Conservation (phyloP, 2,888 invertebrate species). For the Cosmia pyralina region DNA sequence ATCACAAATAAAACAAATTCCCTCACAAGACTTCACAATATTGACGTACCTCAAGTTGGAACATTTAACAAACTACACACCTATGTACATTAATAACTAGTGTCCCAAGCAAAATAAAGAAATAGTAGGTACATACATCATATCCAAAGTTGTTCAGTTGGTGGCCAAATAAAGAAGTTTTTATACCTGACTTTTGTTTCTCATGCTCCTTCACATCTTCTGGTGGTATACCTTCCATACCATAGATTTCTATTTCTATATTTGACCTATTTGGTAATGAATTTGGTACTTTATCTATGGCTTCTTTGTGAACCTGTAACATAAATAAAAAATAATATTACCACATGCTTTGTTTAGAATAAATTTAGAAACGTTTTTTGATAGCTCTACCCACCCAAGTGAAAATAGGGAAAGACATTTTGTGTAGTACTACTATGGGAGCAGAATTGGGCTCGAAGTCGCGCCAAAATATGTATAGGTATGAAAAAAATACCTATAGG, state of each 20-base stretch:
- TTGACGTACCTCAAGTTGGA: slow-evolving; percentile 68
- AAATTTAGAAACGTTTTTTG: background rate
- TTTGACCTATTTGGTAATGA: slow-evolving; percentile 99
- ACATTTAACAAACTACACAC: slow-evolving; percentile 80
- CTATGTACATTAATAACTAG: slow-evolving; percentile 79
- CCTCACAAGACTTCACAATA: background rate
- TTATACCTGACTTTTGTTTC: slow-evolving; percentile 93
- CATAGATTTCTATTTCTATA: slow-evolving; percentile 99
- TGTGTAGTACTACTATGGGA: slow-evolving; percentile 74
- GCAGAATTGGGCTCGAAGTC: slow-evolving; percentile 75
- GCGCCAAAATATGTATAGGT: slow-evolving; percentile 86
- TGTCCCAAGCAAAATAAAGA: slow-evolving; percentile 81
- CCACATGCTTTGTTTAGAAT: slow-evolving; percentile 14
- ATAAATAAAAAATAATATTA: slow-evolving; percentile 48
- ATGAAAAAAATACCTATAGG: slow-evolving; percentile 74
- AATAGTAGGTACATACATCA: slow-evolving; percentile 83
- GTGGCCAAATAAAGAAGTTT: slow-evolving; percentile 72
- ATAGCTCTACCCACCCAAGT: slow-evolving; percentile 66
- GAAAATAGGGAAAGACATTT: slow-evolving; percentile 75
- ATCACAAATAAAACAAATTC: slow-evolving; percentile 36
- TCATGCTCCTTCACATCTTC: slow-evolving; percentile 98
- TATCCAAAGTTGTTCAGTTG: slow-evolving; percentile 79
- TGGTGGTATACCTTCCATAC: slow-evolving; percentile 99
- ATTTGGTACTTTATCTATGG: slow-evolving; percentile 99
- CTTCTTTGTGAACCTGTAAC: slow-evolving; percentile 98